Evolutionary conservation across 2,797 vertebrate genomes (phyloP).

Genomic region (Acrocephalus scirpaceus): DNA sequence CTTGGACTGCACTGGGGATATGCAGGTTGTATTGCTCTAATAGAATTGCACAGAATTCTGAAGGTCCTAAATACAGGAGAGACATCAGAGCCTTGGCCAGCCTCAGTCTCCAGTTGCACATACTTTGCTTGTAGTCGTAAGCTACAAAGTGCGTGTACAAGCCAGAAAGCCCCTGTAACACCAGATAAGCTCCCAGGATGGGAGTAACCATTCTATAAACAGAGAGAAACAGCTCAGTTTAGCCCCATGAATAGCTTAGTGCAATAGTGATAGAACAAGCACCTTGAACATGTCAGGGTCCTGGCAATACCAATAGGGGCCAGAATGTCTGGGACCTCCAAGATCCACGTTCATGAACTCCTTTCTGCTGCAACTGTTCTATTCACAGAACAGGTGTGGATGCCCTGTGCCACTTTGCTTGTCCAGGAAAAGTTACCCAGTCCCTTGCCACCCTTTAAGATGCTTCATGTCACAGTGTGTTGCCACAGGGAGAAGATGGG

Average conservation of each 20-base stretch:
- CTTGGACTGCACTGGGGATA: background rate
- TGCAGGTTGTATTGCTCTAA: background rate
- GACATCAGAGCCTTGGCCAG: background rate
- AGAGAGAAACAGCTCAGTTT: background rate
- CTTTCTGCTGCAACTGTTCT: background rate
- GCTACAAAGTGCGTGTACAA: background rate
- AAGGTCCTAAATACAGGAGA: background rate
- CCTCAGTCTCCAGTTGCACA: background rate
- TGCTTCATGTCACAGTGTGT: background rate
- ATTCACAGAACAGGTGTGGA: background rate
- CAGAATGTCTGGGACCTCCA: background rate
- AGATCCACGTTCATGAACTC: too few relatives aligned
- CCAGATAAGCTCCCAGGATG: background rate
- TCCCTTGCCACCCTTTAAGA: background rate
- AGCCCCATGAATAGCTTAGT: background rate
- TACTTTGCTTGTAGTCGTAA: background rate
- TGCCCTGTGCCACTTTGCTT: background rate
- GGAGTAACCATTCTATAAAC: background rate
- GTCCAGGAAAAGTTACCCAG: background rate
- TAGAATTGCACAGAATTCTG: background rate
- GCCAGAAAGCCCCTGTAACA: background rate
- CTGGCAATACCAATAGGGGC: background rate
- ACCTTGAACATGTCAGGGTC: background rate
- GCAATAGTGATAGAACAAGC: background rate
- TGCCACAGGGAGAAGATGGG: background rate